A percentile compares a stretch with the other conserved stretches of the same genome.
Evolutionary conservation across 2,888 invertebrate species (phyloP).

Genomic region (Heliconius hortense): DNA sequence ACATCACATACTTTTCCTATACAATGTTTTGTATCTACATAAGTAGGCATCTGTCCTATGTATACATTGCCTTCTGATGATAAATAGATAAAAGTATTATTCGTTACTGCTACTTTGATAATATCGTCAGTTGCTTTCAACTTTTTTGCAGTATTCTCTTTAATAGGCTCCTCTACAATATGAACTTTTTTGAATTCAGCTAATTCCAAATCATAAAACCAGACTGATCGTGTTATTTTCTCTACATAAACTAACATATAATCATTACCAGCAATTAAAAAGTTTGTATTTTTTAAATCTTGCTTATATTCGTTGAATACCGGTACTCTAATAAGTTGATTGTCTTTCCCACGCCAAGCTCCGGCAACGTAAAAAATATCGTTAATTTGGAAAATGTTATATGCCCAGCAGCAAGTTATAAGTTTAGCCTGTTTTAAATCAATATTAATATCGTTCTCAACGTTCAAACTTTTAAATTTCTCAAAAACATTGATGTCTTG

Average conservation of each 20-base stretch:
- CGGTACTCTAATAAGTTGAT: slow-evolving; percentile 52
- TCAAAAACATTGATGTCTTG: slow-evolving; percentile 49
- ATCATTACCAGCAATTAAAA: slow-evolving; percentile 63
- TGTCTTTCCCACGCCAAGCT: slow-evolving; percentile 55
- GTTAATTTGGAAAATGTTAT: slow-evolving; percentile 61
- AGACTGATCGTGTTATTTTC: slow-evolving; percentile 50
- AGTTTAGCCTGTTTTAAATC: slow-evolving; percentile 48
- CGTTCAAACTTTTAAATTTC: slow-evolving; percentile 50
- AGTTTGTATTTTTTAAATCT: slow-evolving; percentile 39
- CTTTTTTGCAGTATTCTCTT: slow-evolving; percentile 49
- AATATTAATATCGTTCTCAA: slow-evolving; percentile 42
- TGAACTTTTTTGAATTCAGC: slow-evolving; percentile 51
- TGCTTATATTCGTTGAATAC: slow-evolving; percentile 52
- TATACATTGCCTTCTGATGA: slow-evolving; percentile 74
- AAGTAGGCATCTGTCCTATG: slow-evolving; percentile 80
- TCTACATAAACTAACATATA: slow-evolving; percentile 56
- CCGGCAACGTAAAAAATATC: slow-evolving; percentile 61
- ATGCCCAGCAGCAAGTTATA: slow-evolving; percentile 65
- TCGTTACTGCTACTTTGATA: slow-evolving; percentile 53
- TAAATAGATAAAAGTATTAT: slow-evolving; percentile 58
- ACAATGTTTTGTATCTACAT: slow-evolving; percentile 80
- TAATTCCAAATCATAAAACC: slow-evolving; percentile 57
- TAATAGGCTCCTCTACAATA: slow-evolving; percentile 53
- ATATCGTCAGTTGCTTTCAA: slow-evolving; percentile 49
- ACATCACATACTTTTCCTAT: slow-evolving; percentile 82